Percentiles rank a stretch among this genome's conserved stretches.
These are phyloP conservation scores for Xestobium rufovillosum DNA, from an alignment of 2,888 invertebrate genomes.

Conservation along the genomic window DNA sequence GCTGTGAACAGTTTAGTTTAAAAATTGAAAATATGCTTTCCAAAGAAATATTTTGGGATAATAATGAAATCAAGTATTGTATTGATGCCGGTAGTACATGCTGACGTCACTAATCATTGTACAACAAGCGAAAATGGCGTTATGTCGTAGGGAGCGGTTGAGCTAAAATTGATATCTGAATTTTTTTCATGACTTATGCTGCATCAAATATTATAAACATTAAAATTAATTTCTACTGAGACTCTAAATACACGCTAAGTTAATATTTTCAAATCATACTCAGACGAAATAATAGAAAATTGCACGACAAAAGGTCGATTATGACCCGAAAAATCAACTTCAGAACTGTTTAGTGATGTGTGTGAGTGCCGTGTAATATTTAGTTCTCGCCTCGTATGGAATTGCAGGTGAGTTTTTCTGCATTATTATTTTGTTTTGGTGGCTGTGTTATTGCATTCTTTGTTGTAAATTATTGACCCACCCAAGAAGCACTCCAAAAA, in stretches of 20 bases:
- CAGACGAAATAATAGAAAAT: slow-evolving; percentile 21
- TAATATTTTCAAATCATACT: slow-evolving; percentile 24
- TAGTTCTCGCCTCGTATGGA: slow-evolving; percentile 22
- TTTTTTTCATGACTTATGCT: slow-evolving; percentile 39
- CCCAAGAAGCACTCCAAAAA: slow-evolving; percentile 29
- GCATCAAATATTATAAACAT: slow-evolving; percentile 35
- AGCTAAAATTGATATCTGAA: slow-evolving; percentile 34
- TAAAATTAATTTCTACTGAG: slow-evolving; percentile 21
- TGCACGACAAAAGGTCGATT: slow-evolving; percentile 19
- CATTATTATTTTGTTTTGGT: slow-evolving; percentile 12
- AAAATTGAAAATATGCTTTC: no score
- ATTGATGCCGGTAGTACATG: no score
- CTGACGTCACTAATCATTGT: no score
- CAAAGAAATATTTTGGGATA: no score
- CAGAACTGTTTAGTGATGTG: slow-evolving; percentile 24
- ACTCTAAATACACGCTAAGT: slow-evolving; percentile 13
- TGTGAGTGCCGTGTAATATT: slow-evolving; percentile 22
- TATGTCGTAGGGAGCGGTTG: slow-evolving; percentile 38
- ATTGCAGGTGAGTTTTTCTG: slow-evolving; percentile 31
- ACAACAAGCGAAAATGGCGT: slow-evolving; percentile 43
- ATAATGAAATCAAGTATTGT: no score
- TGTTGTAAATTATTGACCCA: slow-evolving; percentile 30
- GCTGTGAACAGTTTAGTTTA: no score
- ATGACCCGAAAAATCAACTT: slow-evolving; percentile 23
- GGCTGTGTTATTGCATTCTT: slow-evolving; percentile 17